Percentiles rank a stretch among this genome's conserved stretches.
These are phyloP conservation scores for Myiagra hebetior DNA, from an alignment of 2,113 vertebrate species.

Conservation along the genomic window DNA sequence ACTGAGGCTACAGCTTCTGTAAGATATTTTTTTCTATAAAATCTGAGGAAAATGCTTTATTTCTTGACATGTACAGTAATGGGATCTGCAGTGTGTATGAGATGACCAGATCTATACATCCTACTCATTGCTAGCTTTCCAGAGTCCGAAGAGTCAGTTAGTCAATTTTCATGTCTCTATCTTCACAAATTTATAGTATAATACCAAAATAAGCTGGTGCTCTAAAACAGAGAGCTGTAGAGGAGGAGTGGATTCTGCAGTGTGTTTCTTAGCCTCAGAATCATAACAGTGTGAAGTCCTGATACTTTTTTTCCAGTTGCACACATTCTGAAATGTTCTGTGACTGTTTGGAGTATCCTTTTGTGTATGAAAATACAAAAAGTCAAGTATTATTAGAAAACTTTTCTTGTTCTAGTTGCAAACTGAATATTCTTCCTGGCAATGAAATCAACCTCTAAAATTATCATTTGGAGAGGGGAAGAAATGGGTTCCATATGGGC, in stretches of 20 bases:
- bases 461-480: background rate
- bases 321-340: background rate
- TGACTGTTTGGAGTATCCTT: background rate
- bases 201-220: background rate
- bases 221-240: background rate
- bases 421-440: background rate
- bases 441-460: conserved; percentile 13
- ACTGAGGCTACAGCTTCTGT: background rate
- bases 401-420: background rate
- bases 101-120: background rate
- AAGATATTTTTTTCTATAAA: background rate
- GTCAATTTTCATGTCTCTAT: background rate
- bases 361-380: background rate
- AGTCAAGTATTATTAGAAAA: background rate
- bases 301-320: background rate
- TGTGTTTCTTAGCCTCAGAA: background rate
- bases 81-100: background rate
- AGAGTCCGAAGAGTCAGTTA: background rate
- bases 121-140: background rate
- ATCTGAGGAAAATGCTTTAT: background rate
- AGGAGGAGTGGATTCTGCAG: background rate
- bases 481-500: conserved; percentile 21
- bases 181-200: background rate
- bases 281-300: background rate
- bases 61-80: background rate